Evolutionary conservation across 2,113 vertebrate genomes (phyloP).

Genomic region (Irena cyanogastra): DNA sequence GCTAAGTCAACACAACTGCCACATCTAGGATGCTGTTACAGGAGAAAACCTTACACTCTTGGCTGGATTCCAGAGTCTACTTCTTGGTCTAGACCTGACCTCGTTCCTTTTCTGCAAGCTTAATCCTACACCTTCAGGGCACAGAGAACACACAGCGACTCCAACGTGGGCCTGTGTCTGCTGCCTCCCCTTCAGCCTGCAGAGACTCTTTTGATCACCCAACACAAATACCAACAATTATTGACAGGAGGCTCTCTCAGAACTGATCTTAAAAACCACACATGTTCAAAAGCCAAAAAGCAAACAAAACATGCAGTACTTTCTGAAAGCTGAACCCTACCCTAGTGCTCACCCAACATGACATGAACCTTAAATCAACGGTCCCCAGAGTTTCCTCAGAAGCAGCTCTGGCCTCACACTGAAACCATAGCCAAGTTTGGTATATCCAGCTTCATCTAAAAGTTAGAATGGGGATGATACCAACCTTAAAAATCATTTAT

Average conservation of each 20-base stretch:
- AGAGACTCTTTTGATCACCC: not conserved
- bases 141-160: not conserved
- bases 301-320: not conserved
- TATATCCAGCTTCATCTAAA: not conserved
- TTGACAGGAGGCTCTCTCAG: not conserved
- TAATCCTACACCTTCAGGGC: conserved; percentile 46
- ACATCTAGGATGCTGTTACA: conserved; percentile 45
- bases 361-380: not conserved
- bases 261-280: conserved; percentile 18
- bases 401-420: not conserved
- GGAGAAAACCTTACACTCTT: conserved; percentile 45
- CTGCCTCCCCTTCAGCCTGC: not conserved
- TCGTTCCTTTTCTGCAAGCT: conserved; percentile 24
- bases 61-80: conserved; percentile 23
- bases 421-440: not conserved
- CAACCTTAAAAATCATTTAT: not conserved
- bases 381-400: not conserved
- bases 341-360: not conserved
- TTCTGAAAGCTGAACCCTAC: not conserved
- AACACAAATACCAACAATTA: not conserved
- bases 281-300: not conserved
- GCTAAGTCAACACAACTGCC: conserved; percentile 52
- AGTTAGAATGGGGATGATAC: not conserved
- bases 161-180: not conserved
- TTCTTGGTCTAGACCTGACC: conserved; percentile 47